Base-by-base conservation (phyloP, 2,113 vertebrate genomes). In the Malurus elegans region DNA sequence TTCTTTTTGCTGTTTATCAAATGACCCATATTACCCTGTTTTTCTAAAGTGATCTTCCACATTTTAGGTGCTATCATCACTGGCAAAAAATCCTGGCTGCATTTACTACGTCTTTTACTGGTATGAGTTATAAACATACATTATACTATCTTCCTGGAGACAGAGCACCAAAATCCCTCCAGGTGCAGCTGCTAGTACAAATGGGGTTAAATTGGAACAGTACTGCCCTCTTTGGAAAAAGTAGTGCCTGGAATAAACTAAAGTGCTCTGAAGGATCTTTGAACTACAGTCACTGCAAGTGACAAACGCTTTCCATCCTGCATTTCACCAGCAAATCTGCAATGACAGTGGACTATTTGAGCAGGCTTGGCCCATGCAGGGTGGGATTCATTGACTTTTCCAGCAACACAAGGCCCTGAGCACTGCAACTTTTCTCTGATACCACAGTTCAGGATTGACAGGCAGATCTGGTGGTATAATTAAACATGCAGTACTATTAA, bases 91-190 rank as follows among this genome's bases (percentile, higher is more conserved):
- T 42, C 58, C 14, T 25, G 34, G 5, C 26, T 60, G 60, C n/a
- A 45, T 28, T 65, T 57, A 32, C 14, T 61, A 8, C 18, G 16
- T 12, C 15, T 28, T 84, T 91, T 78, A 57, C 47, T 61, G 7
- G 12, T 50, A 38, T 0, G 0, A 74, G 32, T 47, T 42, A 47
- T 24, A 91, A 88, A 26, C 19, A 28, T 11, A 14, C 1, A 42
- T n/a, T 36, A 45, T n/a, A 56, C 7, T 3, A 3, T 29, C 45
- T 71, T 80, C 47, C 56, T 34, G 20, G 65, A 78, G 38, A 58
- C 31, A 60, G 17, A 76, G 24, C 29, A 32, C 11, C 10, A 7
- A 44, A 75, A 16, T 23, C n/a, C 40, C 48, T 87, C 66, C 36
- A n/a, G 45, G 21, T 60, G 28, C 53, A 84, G 45, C 50, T 78